Evolutionary conservation across 2,888 invertebrate species (phyloP).

Genomic region (Lycocerus yunnanus): DNA sequence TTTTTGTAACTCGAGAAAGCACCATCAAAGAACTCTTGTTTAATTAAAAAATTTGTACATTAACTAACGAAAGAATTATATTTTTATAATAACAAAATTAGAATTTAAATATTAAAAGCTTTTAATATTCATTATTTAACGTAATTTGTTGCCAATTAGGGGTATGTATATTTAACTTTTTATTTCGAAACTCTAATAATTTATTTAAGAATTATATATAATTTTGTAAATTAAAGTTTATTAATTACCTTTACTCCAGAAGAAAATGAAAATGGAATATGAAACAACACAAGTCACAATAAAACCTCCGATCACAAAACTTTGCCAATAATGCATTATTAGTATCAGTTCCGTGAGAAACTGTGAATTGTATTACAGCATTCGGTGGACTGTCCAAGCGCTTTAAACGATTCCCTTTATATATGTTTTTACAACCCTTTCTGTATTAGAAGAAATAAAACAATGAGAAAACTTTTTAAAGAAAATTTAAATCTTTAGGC

Average conservation of each 20-base stretch:
- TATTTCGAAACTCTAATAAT: background rate
- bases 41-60: background rate
- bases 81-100: background rate
- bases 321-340: conserved; percentile 17
- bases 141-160: background rate
- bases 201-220: background rate
- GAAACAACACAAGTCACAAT: conserved; percentile 7
- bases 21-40: background rate
- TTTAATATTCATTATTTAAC: background rate
- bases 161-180: background rate
- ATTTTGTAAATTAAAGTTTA: too few species aligned
- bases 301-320: conserved; percentile 3
- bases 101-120: background rate
- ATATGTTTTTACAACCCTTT: background rate
- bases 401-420: background rate
- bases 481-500: background rate
- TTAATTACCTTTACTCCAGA: conserved; percentile 16
- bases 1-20: background rate
- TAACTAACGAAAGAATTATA: background rate
- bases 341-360: background rate
- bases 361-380: background rate
- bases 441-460: background rate
- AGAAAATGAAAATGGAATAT: conserved; percentile 5
- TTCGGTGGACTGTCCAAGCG: background rate
- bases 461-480: background rate